Evolutionary conservation across 1,140 invertebrate species (phyloP).

Genomic region (Nomia melanderi): DNA sequence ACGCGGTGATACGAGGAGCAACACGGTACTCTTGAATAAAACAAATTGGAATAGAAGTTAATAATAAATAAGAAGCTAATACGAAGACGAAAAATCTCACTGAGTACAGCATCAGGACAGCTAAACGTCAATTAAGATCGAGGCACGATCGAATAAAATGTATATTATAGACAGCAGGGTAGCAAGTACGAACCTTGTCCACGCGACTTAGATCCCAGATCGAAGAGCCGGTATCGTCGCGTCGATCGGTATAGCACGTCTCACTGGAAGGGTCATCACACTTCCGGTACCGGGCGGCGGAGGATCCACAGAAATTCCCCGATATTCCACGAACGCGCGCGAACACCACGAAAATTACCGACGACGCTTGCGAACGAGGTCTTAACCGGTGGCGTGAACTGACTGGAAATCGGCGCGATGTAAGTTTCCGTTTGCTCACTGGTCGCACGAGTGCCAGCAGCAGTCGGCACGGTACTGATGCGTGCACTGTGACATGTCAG

Average conservation of each 20-base stretch:
- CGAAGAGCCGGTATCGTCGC: slow-evolving; percentile 22
- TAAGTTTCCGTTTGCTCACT: slow-evolving; percentile 8
- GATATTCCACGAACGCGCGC: background rate
- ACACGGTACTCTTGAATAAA: background rate
- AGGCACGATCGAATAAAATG: background rate
- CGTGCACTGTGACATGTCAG: slow-evolving; percentile 51
- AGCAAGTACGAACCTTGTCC: slow-evolving; percentile 38
- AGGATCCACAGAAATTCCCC: slow-evolving; percentile 24
- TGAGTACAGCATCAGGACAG: too few relatives aligned
- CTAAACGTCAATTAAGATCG: too few relatives aligned
- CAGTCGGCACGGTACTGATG: slow-evolving; percentile 17
- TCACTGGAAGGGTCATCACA: slow-evolving; percentile 35
- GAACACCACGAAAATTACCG: background rate
- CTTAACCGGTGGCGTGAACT: too few relatives aligned
- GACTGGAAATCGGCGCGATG: too few relatives aligned
- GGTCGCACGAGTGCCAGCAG: slow-evolving; percentile 14
- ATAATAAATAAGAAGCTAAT: too few relatives aligned
- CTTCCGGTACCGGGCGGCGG: slow-evolving; percentile 28
- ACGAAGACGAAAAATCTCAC: too few relatives aligned
- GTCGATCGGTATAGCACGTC: slow-evolving; percentile 27
- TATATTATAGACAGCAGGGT: too few relatives aligned
- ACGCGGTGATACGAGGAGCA: background rate
- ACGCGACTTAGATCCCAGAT: slow-evolving; percentile 40
- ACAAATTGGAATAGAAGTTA: too few relatives aligned
- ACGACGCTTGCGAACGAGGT: background rate